Evolutionary conservation across 2,888 invertebrate species (phyloP).

Genomic region (Zygaena filipendulae): DNA sequence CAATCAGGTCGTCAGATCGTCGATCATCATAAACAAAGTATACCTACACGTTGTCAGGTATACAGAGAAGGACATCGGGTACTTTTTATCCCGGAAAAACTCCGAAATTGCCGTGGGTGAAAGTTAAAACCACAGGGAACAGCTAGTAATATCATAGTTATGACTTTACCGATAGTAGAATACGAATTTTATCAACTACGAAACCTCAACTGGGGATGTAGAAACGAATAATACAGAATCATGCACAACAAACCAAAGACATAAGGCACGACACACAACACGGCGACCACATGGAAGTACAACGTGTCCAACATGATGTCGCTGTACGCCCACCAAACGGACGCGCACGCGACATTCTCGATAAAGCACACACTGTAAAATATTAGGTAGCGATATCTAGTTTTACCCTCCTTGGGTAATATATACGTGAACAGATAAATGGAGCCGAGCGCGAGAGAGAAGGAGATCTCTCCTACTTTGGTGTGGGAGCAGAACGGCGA

Average conservation of each 20-base stretch:
- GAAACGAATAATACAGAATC: slow-evolving; percentile 77
- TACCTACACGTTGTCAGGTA: no score
- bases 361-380: slow-evolving; percentile 76
- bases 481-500: slow-evolving; percentile 75
- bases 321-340: slow-evolving; percentile 70
- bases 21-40: no score
- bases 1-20: no score
- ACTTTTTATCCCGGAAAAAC: no score
- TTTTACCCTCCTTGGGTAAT: slow-evolving; percentile 82
- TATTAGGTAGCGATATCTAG: slow-evolving; percentile 74
- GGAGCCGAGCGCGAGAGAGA: slow-evolving; percentile 80
- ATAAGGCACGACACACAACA: slow-evolving; percentile 72
- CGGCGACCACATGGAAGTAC: slow-evolving; percentile 72
- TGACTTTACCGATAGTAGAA: no score
- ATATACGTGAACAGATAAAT: slow-evolving; percentile 91
- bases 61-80: no score
- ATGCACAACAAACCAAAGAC: slow-evolving; percentile 75
- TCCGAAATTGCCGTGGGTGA: no score
- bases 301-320: slow-evolving; percentile 48
- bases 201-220: slow-evolving; percentile 65
- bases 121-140: no score
- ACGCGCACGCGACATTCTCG: slow-evolving; percentile 73
- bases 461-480: slow-evolving; percentile 70
- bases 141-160: no score
- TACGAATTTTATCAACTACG: no score